Conservation (phyloP, 2,888 invertebrate species). For the Epirrhoe alternata region DNA sequence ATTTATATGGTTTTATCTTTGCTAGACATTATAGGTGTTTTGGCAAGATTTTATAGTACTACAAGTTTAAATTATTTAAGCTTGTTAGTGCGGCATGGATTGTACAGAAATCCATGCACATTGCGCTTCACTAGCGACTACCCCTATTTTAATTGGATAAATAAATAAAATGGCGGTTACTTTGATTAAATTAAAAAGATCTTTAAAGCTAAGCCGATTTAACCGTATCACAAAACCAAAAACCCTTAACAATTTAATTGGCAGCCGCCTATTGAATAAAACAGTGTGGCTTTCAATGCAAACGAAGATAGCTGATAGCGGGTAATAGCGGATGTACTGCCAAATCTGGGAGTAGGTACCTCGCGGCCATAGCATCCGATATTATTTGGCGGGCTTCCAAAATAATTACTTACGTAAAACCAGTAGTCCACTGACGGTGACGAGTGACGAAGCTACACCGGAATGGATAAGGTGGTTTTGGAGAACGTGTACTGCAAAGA, state of each 20-base stretch:
- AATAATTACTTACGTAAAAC: constrained; percentile 80
- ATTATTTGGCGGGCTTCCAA: constrained; percentile 79
- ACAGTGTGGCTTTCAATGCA: constrained; percentile 53
- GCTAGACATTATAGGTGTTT: too few relatives aligned
- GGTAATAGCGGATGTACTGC: constrained; percentile 57
- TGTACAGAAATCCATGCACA: too few relatives aligned
- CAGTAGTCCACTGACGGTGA: constrained; percentile 55
- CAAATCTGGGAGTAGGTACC: constrained; percentile 69
- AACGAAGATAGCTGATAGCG: constrained; percentile 49
- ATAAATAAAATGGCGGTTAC: too few relatives aligned
- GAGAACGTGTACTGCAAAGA: neutral
- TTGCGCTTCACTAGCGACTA: too few relatives aligned
- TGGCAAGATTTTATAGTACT: too few relatives aligned
- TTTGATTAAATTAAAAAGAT: too few relatives aligned
- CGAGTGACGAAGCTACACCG: constrained; percentile 31
- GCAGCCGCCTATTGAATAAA: constrained; percentile 38
- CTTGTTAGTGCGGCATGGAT: too few relatives aligned
- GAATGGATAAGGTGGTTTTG: constrained; percentile 45
- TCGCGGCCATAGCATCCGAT: constrained; percentile 60
- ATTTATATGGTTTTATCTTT: too few relatives aligned
- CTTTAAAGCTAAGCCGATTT: neutral
- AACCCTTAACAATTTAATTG: constrained; percentile 29
- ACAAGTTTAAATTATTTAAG: too few relatives aligned
- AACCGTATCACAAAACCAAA: constrained; percentile 3
- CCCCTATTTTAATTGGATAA: too few relatives aligned